phyloP scores from a whole-genome alignment of 2,888 invertebrate genomes.

The Brassicogethes aeneus region DNA sequence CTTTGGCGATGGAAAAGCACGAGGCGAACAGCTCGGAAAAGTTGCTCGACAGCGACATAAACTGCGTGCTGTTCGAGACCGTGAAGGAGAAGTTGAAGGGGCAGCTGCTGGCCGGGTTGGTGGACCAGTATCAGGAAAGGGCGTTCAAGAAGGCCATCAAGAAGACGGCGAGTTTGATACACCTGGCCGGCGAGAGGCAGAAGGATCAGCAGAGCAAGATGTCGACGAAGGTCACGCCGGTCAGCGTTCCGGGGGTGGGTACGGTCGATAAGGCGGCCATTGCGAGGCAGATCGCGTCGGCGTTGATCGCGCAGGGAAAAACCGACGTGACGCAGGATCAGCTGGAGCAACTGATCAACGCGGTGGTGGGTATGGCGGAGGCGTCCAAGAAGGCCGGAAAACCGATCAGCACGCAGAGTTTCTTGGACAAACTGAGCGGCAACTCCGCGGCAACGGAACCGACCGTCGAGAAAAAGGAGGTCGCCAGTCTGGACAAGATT shows the following conservation, averaged over 20 bases:
- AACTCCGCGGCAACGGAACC: constrained; percentile 22
- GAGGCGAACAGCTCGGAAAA: constrained; percentile 68
- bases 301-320: constrained; percentile 69
- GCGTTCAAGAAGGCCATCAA: constrained; percentile 68
- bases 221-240: constrained; percentile 34
- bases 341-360: constrained; percentile 68
- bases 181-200: constrained; percentile 48
- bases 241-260: constrained; percentile 60
- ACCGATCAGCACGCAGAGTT: constrained; percentile 45
- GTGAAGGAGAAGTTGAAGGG: constrained; percentile 74
- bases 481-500: constrained; percentile 13
- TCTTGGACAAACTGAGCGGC: no score
- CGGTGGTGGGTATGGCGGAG: constrained; percentile 65
- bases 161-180: constrained; percentile 65
- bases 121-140: constrained; percentile 52
- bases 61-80: constrained; percentile 71
- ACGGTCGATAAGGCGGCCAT: constrained; percentile 70
- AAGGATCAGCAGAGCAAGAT: constrained; percentile 29
- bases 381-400: constrained; percentile 46
- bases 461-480: neutral
- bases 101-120: constrained; percentile 33
- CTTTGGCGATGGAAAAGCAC: constrained; percentile 65
- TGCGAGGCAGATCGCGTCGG: constrained; percentile 72
- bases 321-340: constrained; percentile 73
- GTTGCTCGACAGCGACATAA: constrained; percentile 60